Evolutionary conservation across 1,140 invertebrate species (phyloP).

Genomic region (Triops longicaudatus): DNA sequence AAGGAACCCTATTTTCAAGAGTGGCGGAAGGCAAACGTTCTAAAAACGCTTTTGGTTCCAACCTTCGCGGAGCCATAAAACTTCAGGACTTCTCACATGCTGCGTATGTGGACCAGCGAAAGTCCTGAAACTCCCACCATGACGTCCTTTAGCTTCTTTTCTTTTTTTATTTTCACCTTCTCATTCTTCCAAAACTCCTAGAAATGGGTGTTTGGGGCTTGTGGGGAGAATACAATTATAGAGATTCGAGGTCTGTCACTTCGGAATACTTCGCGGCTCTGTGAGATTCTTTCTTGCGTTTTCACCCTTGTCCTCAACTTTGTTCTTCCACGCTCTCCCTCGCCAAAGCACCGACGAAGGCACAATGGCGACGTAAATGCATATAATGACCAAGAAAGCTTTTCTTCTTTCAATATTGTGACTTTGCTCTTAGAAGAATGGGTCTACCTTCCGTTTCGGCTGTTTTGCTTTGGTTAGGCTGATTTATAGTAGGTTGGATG

Average conservation of each 20-base stretch:
- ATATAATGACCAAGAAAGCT: slow-evolving; percentile 2
- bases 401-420: slow-evolving; percentile 3
- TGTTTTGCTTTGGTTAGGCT: not conserved
- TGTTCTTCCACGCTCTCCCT: no score
- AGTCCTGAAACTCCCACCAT: not conserved
- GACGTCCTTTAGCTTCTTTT: not conserved
- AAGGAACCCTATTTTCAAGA: not conserved
- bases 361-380: no score
- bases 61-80: not conserved
- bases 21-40: not conserved
- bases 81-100: not conserved
- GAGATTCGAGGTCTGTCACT: not conserved
- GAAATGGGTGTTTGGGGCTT: not conserved
- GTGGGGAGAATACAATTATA: not conserved
- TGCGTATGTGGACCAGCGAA: slow-evolving; percentile 4
- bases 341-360: no score
- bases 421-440: not conserved
- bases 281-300: no score
- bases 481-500: not conserved
- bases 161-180: not conserved
- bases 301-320: no score
- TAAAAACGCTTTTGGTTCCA: no score
- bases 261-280: not conserved
- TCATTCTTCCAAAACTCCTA: not conserved
- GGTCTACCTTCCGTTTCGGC: no score